Evolutionary conservation across 2,113 vertebrate species (phyloP).

Genomic region (Boleophthalmus pectinirostris): DNA sequence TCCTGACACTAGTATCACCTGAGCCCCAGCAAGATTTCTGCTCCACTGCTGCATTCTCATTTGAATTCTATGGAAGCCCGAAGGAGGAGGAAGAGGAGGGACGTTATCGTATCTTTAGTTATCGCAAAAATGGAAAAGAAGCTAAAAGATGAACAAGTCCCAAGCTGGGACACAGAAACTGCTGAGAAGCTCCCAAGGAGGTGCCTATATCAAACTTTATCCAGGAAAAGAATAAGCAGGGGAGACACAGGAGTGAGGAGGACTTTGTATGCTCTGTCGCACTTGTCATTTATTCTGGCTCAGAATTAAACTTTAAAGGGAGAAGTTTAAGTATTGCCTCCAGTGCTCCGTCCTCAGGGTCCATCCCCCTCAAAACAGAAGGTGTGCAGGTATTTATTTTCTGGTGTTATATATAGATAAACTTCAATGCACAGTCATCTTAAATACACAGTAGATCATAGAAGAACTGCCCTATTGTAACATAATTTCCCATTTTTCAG

Average conservation of each 20-base stretch:
- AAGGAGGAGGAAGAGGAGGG: constrained; percentile 23
- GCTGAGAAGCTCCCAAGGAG: neutral
- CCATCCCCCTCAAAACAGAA: constrained; percentile 3
- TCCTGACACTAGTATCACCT: constrained; percentile 63
- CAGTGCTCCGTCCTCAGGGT: neutral
- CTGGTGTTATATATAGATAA: neutral
- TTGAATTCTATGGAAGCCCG: constrained; percentile 32
- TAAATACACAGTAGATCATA: no score
- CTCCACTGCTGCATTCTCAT: constrained; percentile 35
- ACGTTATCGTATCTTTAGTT: constrained; percentile 22
- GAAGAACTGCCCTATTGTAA: no score
- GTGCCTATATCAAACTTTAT: constrained; percentile 6
- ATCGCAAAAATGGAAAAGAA: constrained; percentile 15
- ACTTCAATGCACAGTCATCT: no score
- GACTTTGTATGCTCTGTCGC: neutral
- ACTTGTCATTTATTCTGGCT: constrained; percentile 4
- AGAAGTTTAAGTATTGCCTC: neutral
- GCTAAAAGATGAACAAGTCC: constrained; percentile 17
- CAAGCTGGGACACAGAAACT: constrained; percentile 1
- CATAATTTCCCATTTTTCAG: no score
- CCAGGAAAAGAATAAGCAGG: neutral
- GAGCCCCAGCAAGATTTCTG: constrained; percentile 56
- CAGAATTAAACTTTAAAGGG: constrained; percentile 1
- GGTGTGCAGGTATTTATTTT: neutral
- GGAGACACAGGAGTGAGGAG: neutral